Conservation (phyloP, 2,888 invertebrate species). For the Thumatha senex region DNA sequence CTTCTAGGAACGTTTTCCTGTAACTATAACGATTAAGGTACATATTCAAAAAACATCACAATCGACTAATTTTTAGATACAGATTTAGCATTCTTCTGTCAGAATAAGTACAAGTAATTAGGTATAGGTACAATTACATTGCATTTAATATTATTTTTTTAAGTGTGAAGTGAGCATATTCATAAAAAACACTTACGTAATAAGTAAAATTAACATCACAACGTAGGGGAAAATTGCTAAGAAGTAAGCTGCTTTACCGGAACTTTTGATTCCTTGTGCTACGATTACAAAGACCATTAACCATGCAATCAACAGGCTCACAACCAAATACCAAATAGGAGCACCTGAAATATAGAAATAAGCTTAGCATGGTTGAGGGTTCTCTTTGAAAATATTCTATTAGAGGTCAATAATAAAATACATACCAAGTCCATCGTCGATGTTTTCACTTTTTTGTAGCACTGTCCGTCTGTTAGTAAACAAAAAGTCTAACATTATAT, state of each 20-base stretch:
- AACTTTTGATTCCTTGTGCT: slow-evolving; percentile 88
- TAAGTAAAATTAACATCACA: slow-evolving; percentile 88
- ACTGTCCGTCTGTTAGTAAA: slow-evolving; percentile 60
- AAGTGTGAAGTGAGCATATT: too few relatives aligned
- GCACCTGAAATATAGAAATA: slow-evolving; percentile 67
- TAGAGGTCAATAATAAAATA: too few relatives aligned
- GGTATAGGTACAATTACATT: too few relatives aligned
- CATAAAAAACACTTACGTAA: slow-evolving; percentile 80
- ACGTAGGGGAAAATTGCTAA: slow-evolving; percentile 93
- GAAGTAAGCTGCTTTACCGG: slow-evolving; percentile 93
- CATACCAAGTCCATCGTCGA: slow-evolving; percentile 72
- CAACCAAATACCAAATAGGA: slow-evolving; percentile 88
- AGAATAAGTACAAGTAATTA: too few relatives aligned
- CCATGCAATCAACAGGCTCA: slow-evolving; percentile 88
- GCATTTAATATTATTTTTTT: too few relatives aligned
- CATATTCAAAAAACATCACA: too few relatives aligned
- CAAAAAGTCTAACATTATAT: background rate
- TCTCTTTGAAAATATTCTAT: too few relatives aligned
- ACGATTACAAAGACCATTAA: slow-evolving; percentile 87
- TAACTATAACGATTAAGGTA: too few relatives aligned
- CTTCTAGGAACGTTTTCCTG: too few relatives aligned
- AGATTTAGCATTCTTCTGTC: too few relatives aligned
- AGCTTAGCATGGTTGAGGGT: background rate
- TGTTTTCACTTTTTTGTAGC: slow-evolving; percentile 62
- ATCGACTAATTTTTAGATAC: too few relatives aligned